Base-by-base conservation (phyloP, 2,113 vertebrate species). In the Plecotus auritus region DNA sequence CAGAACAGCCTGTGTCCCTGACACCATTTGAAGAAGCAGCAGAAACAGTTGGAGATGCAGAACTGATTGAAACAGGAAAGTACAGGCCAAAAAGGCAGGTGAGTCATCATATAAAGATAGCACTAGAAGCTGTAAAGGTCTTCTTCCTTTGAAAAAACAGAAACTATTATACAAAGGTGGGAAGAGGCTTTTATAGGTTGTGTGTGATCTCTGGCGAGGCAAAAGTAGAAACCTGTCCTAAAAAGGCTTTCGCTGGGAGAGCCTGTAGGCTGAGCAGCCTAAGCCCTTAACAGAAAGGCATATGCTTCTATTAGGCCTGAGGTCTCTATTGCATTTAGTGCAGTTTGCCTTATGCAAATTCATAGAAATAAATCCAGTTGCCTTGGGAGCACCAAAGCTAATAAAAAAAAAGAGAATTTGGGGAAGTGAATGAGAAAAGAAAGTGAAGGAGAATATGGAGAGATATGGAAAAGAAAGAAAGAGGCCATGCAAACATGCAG, bases 101-200 rank as follows among this genome's bases (percentile, higher is more conserved):
- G 97, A 92, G 83, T 97, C 96, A 97, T 85, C 49, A 17, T 61
- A 30, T 76, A 96, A 95, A 97, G 96, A 97, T 95, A 96, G 93
- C 56, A 26, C 49, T 86, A 64, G 86, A 95, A 4, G 42, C 54
- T 37, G 14, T 1, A 42, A 47, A 95, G 64, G 42, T 70, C 90
- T 61, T 91, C 90, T 85, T 78, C 42, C 77, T 93, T 92, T 91
- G 72, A 89, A 92, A 90, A 92, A 82, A 17, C 64, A 88, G 85
- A 72, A 78, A 83, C 78, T 83, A 32, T 83, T 64, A 85, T 56
- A 42, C 78, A 87, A 95, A 85, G 54, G 23, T 70, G n/a, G 49
- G 49, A 51, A 59, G 8, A 35, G 18, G 69, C 73, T 88, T 93
- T 96, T 95, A 54, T 74, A 82, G 69, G 54, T 49, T 45, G 61